A percentile compares a stretch with the other conserved stretches of the same genome.
phyloP scores from a whole-genome alignment of 1,140 invertebrate genomes.

The Sycophaga agraensis region DNA sequence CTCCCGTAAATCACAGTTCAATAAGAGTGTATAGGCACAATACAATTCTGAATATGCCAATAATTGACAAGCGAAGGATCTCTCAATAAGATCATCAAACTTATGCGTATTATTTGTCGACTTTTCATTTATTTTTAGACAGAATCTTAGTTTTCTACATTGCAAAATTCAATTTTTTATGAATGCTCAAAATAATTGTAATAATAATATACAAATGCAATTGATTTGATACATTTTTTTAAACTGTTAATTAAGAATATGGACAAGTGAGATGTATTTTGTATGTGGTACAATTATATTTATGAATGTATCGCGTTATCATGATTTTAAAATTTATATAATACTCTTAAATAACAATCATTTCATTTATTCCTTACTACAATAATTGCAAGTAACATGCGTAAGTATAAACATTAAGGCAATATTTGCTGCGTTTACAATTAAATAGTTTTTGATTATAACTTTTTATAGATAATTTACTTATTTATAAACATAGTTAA shows the following conservation, averaged over 20 bases:
- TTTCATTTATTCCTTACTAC: slow-evolving; percentile 4
- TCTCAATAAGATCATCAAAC: too few species aligned
- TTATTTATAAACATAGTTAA: slow-evolving; percentile 5
- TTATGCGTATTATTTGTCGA: too few species aligned
- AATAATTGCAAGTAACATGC: slow-evolving; percentile 5
- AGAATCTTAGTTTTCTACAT: too few species aligned
- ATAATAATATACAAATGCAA: too few species aligned
- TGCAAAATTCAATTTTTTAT: too few species aligned
- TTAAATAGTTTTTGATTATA: slow-evolving; percentile 5
- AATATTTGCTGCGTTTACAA: background rate
- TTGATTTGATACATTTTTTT: too few species aligned
- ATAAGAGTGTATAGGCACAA: slow-evolving; percentile 20
- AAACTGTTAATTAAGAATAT: too few species aligned
- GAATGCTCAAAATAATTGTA: too few species aligned
- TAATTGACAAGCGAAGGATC: slow-evolving; percentile 13
- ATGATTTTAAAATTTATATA: background rate
- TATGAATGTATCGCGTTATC: too few species aligned
- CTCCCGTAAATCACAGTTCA: slow-evolving; percentile 17
- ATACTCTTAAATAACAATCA: background rate
- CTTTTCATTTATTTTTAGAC: too few species aligned
- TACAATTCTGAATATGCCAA: slow-evolving; percentile 8
- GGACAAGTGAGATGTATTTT: too few species aligned
- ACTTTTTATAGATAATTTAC: background rate
- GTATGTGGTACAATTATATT: too few species aligned
- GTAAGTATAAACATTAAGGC: background rate